Percentiles rank a stretch among this genome's conserved stretches.
phyloP scores from a whole-genome alignment of 1,140 invertebrate genomes.

The Drosophila auraria region DNA sequence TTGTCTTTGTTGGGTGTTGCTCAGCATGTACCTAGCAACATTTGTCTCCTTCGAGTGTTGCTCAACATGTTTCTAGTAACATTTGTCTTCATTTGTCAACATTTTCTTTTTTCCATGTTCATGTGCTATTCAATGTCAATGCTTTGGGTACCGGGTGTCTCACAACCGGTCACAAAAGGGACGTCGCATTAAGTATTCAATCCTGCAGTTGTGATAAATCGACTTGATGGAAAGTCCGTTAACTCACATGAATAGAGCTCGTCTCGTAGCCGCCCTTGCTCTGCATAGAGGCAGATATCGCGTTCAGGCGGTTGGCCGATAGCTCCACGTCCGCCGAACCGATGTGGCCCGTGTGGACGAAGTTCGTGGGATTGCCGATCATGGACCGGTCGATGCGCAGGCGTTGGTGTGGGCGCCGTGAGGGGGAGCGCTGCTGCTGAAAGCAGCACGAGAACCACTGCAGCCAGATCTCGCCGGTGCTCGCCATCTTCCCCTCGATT shows the following conservation, averaged over 20 bases:
- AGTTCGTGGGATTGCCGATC: conserved; percentile 96
- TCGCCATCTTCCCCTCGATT: conserved; percentile 87
- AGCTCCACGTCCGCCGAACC: conserved; percentile 94
- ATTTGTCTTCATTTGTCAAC: too few species aligned
- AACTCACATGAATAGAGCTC: conserved; percentile 87
- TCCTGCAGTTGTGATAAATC: too few species aligned
- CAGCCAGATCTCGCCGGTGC: conserved; percentile 91
- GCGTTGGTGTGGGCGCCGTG: conserved; percentile 88
- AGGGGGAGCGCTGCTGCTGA: conserved; percentile 89
- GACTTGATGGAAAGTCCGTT: neutral
- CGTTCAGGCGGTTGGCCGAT: conserved; percentile 90
- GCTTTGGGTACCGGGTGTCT: too few species aligned
- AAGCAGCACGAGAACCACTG: conserved; percentile 95
- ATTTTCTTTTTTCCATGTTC: too few species aligned
- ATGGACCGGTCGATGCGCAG: conserved; percentile 95
- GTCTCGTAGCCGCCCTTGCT: conserved; percentile 94
- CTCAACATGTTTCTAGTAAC: too few species aligned
- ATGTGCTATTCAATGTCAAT: too few species aligned
- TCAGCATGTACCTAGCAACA: too few species aligned
- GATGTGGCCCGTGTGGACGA: conserved; percentile 93
- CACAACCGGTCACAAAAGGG: neutral
- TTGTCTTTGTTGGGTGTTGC: too few species aligned
- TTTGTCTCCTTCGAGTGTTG: too few species aligned
- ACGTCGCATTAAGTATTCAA: neutral
- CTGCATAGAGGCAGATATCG: conserved; percentile 94